Evolutionary conservation across 92 coral and sea anemone genomes (phyloP).

Genomic region (Parazoanthus atlanticus): DNA sequence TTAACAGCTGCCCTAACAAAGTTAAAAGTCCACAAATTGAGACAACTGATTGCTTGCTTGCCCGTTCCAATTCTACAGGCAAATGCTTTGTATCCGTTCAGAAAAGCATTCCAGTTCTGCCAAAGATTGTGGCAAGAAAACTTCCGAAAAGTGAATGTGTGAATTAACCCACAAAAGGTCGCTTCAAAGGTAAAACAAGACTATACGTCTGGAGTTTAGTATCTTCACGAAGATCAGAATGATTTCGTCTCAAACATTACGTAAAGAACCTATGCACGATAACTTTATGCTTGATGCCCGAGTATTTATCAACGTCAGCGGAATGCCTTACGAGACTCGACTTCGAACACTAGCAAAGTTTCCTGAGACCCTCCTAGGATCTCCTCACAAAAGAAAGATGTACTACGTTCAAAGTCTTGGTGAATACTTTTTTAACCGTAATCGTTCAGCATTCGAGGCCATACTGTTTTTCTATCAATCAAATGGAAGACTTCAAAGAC

Average conservation of each 20-base stretch:
- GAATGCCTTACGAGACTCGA: conserved; percentile 95
- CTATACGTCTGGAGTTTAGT: background rate
- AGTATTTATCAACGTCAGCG: conserved; percentile 96
- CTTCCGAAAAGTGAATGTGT: background rate
- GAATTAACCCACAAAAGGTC: background rate
- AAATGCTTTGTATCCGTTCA: background rate
- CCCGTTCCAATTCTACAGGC: background rate
- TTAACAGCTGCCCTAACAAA: conserved; percentile 34
- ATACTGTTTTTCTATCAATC: conserved; percentile 95
- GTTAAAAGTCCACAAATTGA: conserved; percentile 12
- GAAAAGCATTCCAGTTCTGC: background rate
- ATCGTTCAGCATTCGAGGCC: conserved; percentile 94
- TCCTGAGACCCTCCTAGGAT: conserved; percentile 90
- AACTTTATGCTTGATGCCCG: conserved; percentile 70
- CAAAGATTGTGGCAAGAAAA: background rate
- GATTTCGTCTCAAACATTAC: conserved; percentile 5
- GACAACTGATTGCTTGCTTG: background rate
- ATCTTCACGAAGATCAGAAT: background rate
- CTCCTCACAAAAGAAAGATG: conserved; percentile 76
- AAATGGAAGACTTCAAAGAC: conserved; percentile 86
- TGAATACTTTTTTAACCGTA: conserved; percentile 96
- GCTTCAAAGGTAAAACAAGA: background rate
- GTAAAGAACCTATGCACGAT: background rate
- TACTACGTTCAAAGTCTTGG: conserved; percentile 77
- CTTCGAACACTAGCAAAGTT: conserved; percentile 81